Evolutionary conservation across 2,888 invertebrate genomes (phyloP), one percentile per base, ranked within the genome.

Genomic region (Celastrina argiolus): DNA sequence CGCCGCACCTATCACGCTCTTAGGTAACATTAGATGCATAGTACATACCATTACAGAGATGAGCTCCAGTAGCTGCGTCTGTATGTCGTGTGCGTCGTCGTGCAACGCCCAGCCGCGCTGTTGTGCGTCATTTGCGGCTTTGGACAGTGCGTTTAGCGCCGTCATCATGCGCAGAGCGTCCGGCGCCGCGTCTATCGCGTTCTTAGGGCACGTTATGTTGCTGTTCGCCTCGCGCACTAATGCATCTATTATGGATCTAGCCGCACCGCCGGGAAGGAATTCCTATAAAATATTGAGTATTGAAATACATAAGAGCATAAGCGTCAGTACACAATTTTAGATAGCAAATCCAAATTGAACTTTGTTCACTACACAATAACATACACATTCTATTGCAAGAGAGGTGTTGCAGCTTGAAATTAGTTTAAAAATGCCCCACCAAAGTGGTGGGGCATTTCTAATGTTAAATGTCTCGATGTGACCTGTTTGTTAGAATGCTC

Each of bases 71-170:
- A 98, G 92, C 82, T 97, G 96, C 69, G 96, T 96, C 69, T 95
- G 94, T 78, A 98, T 98, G 74, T 96, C 95, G 69, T 94, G 94
- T 73, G 98, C 98, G 82, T 98, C 98, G 81, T 98, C 98, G 81
- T 98, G 97, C 36, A 98, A 89, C 82, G 97, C 97, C 98, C 98
- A 98, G 74, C 97, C 97, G 68, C 98, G 92, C 79, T 99, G 98
- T 79, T 99, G 98, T 0, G 97, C 96, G 81, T 98, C 98, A 79
- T 98, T 97, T 74, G 98, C 98, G 72, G 97, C 97, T 70, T 95
- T 95, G 2, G 96, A 96, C 72, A 98, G 86, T 71, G 97, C 95
- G 71, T 94, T 94, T 73, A 98, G 95, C 41, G 98, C 95, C 59
- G 95, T 94, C 83, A 95, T 94, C 82, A 98, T 92, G 28, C 96